These are phyloP conservation scores for Sebastes hubbsi DNA, from an alignment of 2,797 vertebrate genomes.

Conservation along the genomic window DNA sequence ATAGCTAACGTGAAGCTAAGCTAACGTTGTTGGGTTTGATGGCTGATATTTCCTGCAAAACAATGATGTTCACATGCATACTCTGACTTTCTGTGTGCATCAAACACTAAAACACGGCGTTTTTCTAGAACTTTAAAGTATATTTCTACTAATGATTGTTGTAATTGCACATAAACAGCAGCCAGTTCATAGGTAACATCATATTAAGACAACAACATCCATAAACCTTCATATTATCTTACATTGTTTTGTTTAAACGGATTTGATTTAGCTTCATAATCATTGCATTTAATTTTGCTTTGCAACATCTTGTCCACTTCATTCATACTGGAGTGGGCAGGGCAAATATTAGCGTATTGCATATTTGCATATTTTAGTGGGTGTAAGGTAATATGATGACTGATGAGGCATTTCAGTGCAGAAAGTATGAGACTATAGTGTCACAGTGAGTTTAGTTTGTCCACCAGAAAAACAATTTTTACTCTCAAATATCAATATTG, in stretches of 20 bases:
- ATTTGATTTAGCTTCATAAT: not conserved
- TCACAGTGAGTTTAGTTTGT: not conserved
- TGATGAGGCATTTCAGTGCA: not conserved
- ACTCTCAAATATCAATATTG: not conserved
- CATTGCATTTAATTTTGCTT: not conserved
- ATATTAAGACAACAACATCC: not conserved
- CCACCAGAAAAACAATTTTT: accelerated
- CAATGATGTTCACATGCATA: not conserved
- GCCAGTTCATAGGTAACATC: not conserved
- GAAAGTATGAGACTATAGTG: not conserved
- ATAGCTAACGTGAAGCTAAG: not conserved
- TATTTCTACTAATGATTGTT: not conserved
- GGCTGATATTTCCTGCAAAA: not conserved
- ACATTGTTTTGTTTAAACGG: not conserved
- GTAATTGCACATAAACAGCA: too few species aligned
- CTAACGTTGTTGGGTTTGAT: not conserved
- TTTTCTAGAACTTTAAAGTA: accelerated
- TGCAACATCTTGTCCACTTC: not conserved
- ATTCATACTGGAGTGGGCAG: accelerated
- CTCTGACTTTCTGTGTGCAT: not conserved
- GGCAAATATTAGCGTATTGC: not conserved
- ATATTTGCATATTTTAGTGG: not conserved
- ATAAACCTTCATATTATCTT: not conserved
- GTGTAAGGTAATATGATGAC: not conserved
- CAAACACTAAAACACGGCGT: accelerated